phyloP scores from a whole-genome alignment of 2,797 vertebrate genomes.

The Todus mexicanus region DNA sequence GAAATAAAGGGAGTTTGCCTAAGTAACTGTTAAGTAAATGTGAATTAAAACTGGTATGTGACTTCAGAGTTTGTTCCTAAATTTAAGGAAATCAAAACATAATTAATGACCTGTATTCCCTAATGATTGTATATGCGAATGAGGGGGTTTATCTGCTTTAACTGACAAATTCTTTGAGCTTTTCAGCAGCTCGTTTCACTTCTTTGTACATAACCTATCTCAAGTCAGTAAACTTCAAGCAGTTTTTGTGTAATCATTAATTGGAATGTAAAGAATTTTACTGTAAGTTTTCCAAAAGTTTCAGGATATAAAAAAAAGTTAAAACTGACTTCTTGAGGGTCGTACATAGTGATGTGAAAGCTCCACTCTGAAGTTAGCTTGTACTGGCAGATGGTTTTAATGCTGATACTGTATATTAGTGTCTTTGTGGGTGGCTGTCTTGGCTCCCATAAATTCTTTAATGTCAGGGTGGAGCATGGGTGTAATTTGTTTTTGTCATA shows the following conservation, averaged over 20 bases:
- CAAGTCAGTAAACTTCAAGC: background rate
- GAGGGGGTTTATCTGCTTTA: background rate
- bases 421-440: conserved; percentile 58
- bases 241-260: background rate
- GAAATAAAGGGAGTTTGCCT: conserved; percentile 6
- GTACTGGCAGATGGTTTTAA: background rate
- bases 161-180: background rate
- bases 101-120: background rate
- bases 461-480: conserved; percentile 66
- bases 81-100: background rate
- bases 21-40: conserved; percentile 5
- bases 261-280: background rate
- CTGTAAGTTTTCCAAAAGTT: background rate
- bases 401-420: conserved; percentile 37
- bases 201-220: background rate
- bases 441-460: conserved; percentile 61
- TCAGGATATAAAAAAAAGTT: background rate
- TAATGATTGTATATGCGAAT: background rate
- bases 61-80: background rate
- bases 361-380: background rate
- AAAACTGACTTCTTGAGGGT: background rate
- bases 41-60: background rate
- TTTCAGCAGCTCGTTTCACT: background rate
- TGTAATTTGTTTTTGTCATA: conserved; percentile 65
- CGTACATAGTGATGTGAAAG: background rate